phyloP scores from a whole-genome alignment of 2,113 vertebrate genomes.

The Burhinus bistriatus region DNA sequence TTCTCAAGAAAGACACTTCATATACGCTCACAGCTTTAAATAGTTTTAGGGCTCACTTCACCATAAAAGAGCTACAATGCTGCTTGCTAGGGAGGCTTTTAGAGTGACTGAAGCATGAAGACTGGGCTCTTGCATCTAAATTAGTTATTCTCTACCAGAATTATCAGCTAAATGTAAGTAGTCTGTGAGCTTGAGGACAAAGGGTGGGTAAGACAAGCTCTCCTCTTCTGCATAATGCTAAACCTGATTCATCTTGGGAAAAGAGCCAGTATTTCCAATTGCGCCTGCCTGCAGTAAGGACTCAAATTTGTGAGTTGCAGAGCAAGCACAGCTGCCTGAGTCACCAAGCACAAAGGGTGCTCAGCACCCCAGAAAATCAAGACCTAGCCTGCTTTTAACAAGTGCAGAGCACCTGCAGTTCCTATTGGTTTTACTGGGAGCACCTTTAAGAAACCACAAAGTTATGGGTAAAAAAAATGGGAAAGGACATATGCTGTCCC shows the following conservation, averaged over 20 bases:
- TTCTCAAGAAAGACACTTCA: slow-evolving; percentile 52
- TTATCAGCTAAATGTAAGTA: background rate
- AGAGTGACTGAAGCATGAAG: background rate
- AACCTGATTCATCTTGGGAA: background rate
- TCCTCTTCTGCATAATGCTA: background rate
- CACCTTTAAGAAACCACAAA: background rate
- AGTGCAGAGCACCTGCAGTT: background rate
- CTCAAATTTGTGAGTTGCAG: background rate
- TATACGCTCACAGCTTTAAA: slow-evolving; percentile 41
- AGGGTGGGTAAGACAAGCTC: background rate
- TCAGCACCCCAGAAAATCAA: background rate
- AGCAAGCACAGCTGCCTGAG: background rate
- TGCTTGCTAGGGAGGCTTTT: background rate
- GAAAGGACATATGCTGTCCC: background rate
- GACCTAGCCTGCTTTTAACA: background rate
- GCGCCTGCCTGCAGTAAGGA: background rate
- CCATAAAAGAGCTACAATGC: background rate
- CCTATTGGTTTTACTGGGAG: background rate
- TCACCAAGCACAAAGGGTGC: background rate
- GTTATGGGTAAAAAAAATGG: background rate
- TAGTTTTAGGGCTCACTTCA: slow-evolving; percentile 46
- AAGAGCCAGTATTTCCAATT: background rate
- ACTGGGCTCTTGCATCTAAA: background rate
- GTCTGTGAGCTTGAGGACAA: background rate
- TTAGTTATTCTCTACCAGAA: background rate